Conservation (phyloP, 1,140 invertebrate genomes). For the Geopemphigus sp. region DNA sequence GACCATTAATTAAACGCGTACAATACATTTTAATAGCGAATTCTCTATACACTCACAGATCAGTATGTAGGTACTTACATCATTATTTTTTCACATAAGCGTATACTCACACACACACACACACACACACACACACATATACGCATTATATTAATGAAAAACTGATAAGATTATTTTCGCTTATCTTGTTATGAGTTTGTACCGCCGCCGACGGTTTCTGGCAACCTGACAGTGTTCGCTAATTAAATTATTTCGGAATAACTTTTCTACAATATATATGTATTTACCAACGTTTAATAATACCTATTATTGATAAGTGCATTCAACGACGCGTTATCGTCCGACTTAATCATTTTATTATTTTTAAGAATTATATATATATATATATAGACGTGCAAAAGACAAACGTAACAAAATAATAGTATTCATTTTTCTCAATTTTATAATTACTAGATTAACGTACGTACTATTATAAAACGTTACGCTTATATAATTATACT, state of each 20-base stretch:
- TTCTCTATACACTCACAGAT: too few species aligned
- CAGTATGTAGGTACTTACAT: not conserved
- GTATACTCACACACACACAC: too few species aligned
- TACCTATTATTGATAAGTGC: slow-evolving; percentile 17
- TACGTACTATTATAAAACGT: too few species aligned
- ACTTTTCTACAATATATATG: not conserved
- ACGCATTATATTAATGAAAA: not conserved
- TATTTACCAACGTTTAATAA: not conserved
- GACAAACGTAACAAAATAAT: not conserved
- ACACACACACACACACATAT: not conserved
- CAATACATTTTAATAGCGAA: too few species aligned
- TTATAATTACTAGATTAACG: not conserved
- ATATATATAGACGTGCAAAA: not conserved
- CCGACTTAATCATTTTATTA: slow-evolving; percentile 5
- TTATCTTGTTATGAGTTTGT: not conserved
- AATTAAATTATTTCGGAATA: slow-evolving; percentile 22
- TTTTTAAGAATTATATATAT: not conserved
- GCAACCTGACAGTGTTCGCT: not conserved
- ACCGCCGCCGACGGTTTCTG: not conserved
- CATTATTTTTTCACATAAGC: not conserved
- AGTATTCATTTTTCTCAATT: not conserved
- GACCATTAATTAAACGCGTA: too few species aligned
- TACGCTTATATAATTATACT: not conserved
- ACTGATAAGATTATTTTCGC: not conserved
- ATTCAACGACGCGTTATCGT: not conserved